Conservation (phyloP, 2,797 vertebrate species). For the Gymnoscopelus braueri region DNA sequence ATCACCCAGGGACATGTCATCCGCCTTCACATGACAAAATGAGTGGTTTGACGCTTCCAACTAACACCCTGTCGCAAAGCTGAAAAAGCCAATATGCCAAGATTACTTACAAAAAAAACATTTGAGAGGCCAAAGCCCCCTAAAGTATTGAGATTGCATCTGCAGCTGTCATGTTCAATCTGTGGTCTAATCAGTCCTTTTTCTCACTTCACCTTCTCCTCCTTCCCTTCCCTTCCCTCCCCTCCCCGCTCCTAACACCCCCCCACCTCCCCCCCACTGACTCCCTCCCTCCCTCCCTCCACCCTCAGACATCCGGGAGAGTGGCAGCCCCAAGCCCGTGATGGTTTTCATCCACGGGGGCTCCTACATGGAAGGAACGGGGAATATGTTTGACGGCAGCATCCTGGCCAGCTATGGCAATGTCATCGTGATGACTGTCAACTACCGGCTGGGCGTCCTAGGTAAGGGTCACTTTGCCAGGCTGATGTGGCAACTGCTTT, state of each 20-base stretch:
- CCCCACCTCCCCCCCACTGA: conserved; percentile 53
- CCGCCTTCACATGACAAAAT: conserved; percentile 63
- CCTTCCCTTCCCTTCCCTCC: conserved; percentile 45
- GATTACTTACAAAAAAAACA: conserved; percentile 42
- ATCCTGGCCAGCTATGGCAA: conserved; percentile 99
- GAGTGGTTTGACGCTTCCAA: conserved; percentile 64
- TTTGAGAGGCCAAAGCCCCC: conserved; percentile 44
- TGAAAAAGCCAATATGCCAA: conserved; percentile 61
- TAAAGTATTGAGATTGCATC: conserved; percentile 66
- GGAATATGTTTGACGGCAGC: conserved; percentile 99
- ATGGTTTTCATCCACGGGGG: conserved; percentile 99
- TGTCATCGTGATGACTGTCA: conserved; percentile 98
- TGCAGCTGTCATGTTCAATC: conserved; percentile 66
- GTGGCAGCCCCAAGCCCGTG: conserved; percentile 98
- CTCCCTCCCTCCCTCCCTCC: conserved; percentile 64
- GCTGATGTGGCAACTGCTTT: too few species aligned
- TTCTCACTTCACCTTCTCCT: conserved; percentile 23
- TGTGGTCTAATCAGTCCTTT: conserved; percentile 71
- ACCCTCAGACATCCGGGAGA: conserved; percentile 98
- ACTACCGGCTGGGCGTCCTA: conserved; percentile 97
- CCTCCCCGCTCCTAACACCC: conserved; percentile 66
- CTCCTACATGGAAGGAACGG: conserved; percentile 99
- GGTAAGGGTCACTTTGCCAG: conserved; percentile 86
- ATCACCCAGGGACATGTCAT: conserved; percentile 55
- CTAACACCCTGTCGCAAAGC: conserved; percentile 50